These are phyloP conservation scores for Corapipo altera DNA, from an alignment of 2,113 vertebrate genomes.

Conservation along the genomic window DNA sequence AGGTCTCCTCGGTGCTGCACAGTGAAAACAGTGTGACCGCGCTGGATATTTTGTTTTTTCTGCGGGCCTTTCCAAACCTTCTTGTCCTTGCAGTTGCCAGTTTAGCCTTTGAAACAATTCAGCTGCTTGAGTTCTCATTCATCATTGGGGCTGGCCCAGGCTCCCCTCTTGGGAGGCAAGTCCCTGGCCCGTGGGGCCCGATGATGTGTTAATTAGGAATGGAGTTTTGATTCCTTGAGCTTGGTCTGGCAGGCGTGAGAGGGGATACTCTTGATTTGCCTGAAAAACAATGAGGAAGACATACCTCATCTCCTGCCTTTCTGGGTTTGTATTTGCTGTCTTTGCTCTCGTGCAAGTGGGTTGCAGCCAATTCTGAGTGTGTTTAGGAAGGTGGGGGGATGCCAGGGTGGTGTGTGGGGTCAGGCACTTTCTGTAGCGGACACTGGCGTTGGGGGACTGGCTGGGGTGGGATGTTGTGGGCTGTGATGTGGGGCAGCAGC, in stretches of 20 bases:
- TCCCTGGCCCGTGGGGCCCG: not conserved
- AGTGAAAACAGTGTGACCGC: not conserved
- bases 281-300: not conserved
- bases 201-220: conserved; percentile 37
- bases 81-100: not conserved
- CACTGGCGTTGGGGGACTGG: not conserved
- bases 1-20: not conserved
- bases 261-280: not conserved
- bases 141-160: not conserved
- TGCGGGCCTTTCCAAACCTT: not conserved
- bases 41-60: not conserved
- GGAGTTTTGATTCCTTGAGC: conserved; percentile 8
- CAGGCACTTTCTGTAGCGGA: not conserved
- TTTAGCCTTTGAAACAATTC: conserved; percentile 17
- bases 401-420: not conserved
- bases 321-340: not conserved
- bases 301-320: not conserved
- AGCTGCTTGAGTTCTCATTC: conserved; percentile 15
- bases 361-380: not conserved
- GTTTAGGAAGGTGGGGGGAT: not conserved
- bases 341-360: not conserved
- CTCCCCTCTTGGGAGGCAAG: not conserved
- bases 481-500: not conserved
- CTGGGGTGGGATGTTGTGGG: not conserved
- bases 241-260: not conserved